Conservation (phyloP, 1,140 invertebrate genomes). For the Ridgeia piscesae region DNA sequence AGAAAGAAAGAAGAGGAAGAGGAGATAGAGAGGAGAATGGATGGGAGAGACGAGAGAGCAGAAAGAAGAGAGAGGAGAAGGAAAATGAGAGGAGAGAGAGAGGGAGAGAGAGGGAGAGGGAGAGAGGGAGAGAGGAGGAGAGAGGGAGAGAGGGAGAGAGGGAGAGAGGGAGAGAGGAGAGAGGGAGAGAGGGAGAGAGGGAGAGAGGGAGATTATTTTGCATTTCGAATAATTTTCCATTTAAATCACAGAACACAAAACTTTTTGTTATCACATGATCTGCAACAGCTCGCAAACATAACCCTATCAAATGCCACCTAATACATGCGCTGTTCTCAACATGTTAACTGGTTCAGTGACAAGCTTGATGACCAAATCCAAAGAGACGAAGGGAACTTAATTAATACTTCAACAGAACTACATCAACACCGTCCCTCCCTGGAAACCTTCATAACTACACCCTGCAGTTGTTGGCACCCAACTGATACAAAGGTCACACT, state of each 20-base stretch:
- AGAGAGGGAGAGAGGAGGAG: too few species aligned
- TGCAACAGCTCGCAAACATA: neutral
- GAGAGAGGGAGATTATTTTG: too few species aligned
- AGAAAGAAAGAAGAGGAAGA: too few species aligned
- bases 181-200: too few species aligned
- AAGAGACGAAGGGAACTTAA: neutral
- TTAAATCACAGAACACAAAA: neutral
- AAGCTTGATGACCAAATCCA: neutral
- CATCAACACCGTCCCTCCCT: neutral
- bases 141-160: too few species aligned
- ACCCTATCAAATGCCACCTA: neutral
- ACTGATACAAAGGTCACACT: neutral
- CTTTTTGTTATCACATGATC: neutral
- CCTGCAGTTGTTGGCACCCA: neutral
- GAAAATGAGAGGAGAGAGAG: too few species aligned
- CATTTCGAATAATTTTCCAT: neutral
- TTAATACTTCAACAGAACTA: neutral
- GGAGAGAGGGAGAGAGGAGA: too few species aligned
- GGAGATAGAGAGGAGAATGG: too few species aligned
- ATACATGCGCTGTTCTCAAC: neutral
- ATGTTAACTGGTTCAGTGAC: neutral
- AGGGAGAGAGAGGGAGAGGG: too few species aligned
- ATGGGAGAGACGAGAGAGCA: too few species aligned
- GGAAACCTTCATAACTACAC: neutral
- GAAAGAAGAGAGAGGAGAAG: too few species aligned